Conservation (phyloP, 2,113 vertebrate genomes). For the Hiodon alosoides region DNA sequence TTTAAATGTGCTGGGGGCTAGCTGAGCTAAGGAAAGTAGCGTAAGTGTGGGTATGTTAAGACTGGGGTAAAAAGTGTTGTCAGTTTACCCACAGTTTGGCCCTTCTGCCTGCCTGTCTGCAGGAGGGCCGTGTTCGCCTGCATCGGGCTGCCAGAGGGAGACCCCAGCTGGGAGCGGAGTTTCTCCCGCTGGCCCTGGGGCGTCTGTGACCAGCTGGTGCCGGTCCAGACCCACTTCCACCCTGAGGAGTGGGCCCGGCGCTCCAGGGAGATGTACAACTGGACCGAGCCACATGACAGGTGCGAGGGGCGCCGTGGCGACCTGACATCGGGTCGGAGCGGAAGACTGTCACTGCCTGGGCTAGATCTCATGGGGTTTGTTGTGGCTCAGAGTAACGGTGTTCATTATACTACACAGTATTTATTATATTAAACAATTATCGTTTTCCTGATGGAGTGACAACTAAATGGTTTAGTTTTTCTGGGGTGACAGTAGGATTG, state of each 20-base stretch:
- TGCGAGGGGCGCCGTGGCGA: constrained; percentile 20
- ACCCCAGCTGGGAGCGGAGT: constrained; percentile 78
- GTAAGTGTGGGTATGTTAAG: too few species aligned
- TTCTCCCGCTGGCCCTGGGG: constrained; percentile 87
- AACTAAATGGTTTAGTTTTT: too few species aligned
- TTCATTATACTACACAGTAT: too few species aligned
- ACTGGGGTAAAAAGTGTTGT: neutral
- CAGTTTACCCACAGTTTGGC: constrained; percentile 1
- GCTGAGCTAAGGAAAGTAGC: too few species aligned
- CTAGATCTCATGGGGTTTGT: neutral
- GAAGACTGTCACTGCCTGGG: neutral
- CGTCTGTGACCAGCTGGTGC: constrained; percentile 81
- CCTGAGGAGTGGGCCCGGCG: constrained; percentile 74
- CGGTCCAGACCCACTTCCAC: constrained; percentile 64
- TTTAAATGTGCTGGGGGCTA: too few species aligned
- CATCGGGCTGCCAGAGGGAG: constrained; percentile 87
- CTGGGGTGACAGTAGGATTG: too few species aligned
- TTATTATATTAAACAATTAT: too few species aligned
- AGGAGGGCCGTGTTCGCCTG: constrained; percentile 84
- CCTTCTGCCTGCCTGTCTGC: constrained; percentile 31
- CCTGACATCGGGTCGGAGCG: neutral
- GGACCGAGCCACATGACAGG: constrained; percentile 77
- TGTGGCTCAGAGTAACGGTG: too few species aligned
- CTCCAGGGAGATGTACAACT: constrained; percentile 83
- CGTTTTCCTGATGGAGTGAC: too few species aligned